Evolutionary conservation across 1,140 invertebrate species (phyloP).

Genomic region (Procambarus virginalis): DNA sequence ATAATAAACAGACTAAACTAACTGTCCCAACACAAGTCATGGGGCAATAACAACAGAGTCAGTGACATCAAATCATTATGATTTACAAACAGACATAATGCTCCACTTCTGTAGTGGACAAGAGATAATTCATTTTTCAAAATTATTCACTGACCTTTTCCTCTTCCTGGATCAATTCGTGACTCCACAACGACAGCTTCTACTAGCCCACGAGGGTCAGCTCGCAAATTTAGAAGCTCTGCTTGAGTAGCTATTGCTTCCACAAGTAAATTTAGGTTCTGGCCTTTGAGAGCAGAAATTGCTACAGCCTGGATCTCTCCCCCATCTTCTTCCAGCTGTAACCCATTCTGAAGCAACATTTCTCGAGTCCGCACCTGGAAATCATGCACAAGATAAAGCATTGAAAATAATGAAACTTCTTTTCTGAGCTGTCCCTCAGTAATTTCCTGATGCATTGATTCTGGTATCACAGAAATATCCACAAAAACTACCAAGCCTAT

Average conservation of each 20-base stretch:
- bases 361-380: slow-evolving; percentile 69
- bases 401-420: too few relatives aligned
- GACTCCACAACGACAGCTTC: slow-evolving; percentile 95
- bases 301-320: slow-evolving; percentile 94
- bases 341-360: slow-evolving; percentile 83
- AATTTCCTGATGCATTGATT: too few relatives aligned
- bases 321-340: slow-evolving; percentile 90
- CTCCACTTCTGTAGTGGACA: too few relatives aligned
- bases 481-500: too few relatives aligned
- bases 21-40: too few relatives aligned
- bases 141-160: slow-evolving; percentile 72
- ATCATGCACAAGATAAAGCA: neutral
- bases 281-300: slow-evolving; percentile 91
- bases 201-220: slow-evolving; percentile 86
- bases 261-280: slow-evolving; percentile 85
- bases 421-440: too few relatives aligned
- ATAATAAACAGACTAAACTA: too few relatives aligned
- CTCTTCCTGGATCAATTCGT: slow-evolving; percentile 81
- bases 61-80: too few relatives aligned
- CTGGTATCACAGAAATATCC: too few relatives aligned
- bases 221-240: slow-evolving; percentile 88
- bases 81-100: too few relatives aligned
- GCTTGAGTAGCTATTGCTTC: slow-evolving; percentile 90
- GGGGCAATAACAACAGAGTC: too few relatives aligned
- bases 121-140: neutral